Base-by-base conservation (phyloP, 2,113 vertebrate genomes). In the Cavia aperea region DNA sequence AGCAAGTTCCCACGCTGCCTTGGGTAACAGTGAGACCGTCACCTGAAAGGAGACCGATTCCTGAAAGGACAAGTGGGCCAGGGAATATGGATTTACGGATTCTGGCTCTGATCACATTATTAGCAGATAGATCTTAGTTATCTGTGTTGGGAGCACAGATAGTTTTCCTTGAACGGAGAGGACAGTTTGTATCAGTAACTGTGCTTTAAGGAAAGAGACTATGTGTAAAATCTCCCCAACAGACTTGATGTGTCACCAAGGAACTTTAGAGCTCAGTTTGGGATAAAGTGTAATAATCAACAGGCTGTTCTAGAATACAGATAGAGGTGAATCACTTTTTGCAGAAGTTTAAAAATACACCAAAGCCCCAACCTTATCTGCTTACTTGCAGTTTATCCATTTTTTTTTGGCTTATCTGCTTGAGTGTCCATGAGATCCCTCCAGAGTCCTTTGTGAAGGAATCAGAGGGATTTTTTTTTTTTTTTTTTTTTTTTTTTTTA, bases 361-460 rank as follows among this genome's bases (percentile, higher is more conserved):
- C 54, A 65, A 56, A 87, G 26, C 14, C 68, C 29, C 0, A 23
- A 29, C 15, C n/a, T 51, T 24, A 63, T 68, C 60, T 36, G 21
- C 82, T 68, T 60, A 39, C 13, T 70, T 70, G 33, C 68, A 39
- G 68, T 33, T 43, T 36, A 68, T 58, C 60, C 24, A 6, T 79
- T 63, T 60, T 39, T 39, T 81, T 89, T 79, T 16, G 16, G 11
- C 66, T 36, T 51, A 46, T 31, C 43, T 43, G 12, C 36, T 26
- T 66, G 16, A 54, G 21, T 18, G 3, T 31, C 46, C 54, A 46
- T 73, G 51, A 56, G 66, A 26, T n/a, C 23, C 11, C 5, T 23
- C 15, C 1, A 5, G 12, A 11, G 24, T 4, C 5, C 0, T 19
- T 8, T 39, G 58, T 24, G 43, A 1, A 1, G 13, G 79, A 24